Percentiles rank a stretch among this genome's conserved stretches.
phyloP scores from a whole-genome alignment of 2,888 invertebrate genomes.

The Micoletzkya japonica region DNA sequence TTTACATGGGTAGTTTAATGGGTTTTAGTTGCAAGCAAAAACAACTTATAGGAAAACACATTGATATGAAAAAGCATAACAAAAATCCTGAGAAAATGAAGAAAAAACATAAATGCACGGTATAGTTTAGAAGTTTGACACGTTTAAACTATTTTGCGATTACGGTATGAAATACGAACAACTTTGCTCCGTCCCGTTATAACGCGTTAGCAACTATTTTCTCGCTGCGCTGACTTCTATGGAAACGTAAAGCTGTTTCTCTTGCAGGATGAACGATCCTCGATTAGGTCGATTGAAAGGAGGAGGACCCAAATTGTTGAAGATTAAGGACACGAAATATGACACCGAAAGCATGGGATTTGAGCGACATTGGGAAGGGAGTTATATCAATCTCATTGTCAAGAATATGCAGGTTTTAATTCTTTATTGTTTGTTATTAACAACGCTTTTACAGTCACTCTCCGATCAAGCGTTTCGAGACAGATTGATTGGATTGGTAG shows the following conservation, averaged over 20 bases:
- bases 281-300: neutral
- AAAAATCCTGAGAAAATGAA: too few species aligned
- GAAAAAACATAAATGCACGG: too few species aligned
- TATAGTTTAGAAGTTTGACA: too few species aligned
- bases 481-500: constrained; percentile 8
- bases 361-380: constrained; percentile 13
- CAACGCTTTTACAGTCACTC: neutral
- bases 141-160: too few species aligned
- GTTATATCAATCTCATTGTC: constrained; percentile 4
- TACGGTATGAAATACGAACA: too few species aligned
- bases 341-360: constrained; percentile 1
- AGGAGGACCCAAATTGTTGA: constrained; percentile 15
- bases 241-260: neutral
- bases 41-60: too few species aligned
- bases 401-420: constrained; percentile 3
- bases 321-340: constrained; percentile 17
- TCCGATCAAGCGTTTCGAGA: constrained; percentile 17
- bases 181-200: too few species aligned
- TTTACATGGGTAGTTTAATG: too few species aligned
- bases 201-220: too few species aligned
- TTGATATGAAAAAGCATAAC: too few species aligned
- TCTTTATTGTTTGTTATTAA: neutral
- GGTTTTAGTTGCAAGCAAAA: too few species aligned
- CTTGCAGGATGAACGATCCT: constrained; percentile 16
- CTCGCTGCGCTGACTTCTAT: too few species aligned